Base-by-base conservation (phyloP, 2,888 invertebrate genomes). In the Synanthedon myopaeformis region DNA sequence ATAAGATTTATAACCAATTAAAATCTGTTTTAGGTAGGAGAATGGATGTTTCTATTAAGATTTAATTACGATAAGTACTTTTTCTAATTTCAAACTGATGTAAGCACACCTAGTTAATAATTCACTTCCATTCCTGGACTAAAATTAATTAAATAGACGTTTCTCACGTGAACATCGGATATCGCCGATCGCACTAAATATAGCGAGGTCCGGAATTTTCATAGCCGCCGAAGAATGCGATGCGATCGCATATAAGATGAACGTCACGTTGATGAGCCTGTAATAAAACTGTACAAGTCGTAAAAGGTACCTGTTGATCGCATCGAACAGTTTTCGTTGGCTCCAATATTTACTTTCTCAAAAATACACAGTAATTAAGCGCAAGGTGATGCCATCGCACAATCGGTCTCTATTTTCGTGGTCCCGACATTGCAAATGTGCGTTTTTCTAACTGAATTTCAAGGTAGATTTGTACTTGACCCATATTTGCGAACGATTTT, bases 181-280 rank as follows among this genome's bases (percentile, higher is more conserved):
- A 69, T 71, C 66, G 63, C 56, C 58, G 62, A 65, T 70, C 61
- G 62, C 60, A 65, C 70, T 72, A 74, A 74, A 75, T 73, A 75
- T 76, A 78, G 68, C 66, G 60, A 59, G 60, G 64, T 61, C 66
- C 69, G 67, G 70, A 74, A 76, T 76, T 70, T 76, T 70, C 62
- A 71, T 71, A 63, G 65, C 59, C 41, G 57, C 57, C 62, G 61
- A 67, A 70, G 69, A 72, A 75, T 72, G 67, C 69, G 67, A 68
- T 70, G 61, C 64, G 59, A 57, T 67, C 62, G 61, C 71, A 72
- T 63, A 61, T 63, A 61, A 67, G 66, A 69, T 60, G 57, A 65
- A 55, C 60, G 63, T 65, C 68, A 68, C 69, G 67, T 64, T 65
- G 69, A 72, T 73, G 67, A 63, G 59, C 55, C 56, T 62, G 63